Evolutionary conservation across 1,140 invertebrate species (phyloP).

Genomic region (Hyles euphorbiae): DNA sequence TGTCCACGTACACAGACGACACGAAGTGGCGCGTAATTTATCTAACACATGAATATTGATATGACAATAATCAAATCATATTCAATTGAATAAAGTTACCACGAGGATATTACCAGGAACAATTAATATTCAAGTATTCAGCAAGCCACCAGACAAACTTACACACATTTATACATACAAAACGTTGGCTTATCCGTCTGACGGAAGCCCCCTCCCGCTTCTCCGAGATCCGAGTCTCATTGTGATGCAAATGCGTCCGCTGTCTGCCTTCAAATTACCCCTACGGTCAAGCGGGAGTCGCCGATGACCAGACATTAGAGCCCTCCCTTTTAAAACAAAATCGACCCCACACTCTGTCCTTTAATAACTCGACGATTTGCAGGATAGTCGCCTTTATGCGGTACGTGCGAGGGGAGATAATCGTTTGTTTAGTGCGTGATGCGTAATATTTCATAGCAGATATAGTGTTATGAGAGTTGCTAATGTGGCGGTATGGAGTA

Average conservation of each 20-base stretch:
- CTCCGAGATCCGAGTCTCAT: conserved; percentile 57
- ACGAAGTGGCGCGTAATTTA: conserved; percentile 3
- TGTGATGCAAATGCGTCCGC: conserved; percentile 69
- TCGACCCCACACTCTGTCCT: conserved; percentile 34
- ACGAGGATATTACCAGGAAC: conserved; percentile 26
- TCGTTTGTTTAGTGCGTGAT: conserved; percentile 12
- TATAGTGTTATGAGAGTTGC: conserved; percentile 60
- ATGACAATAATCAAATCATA: conserved; percentile 7
- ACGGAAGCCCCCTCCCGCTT: conserved; percentile 47
- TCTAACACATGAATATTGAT: conserved; percentile 8
- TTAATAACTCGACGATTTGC: conserved; percentile 14
- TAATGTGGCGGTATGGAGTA: conserved; percentile 55
- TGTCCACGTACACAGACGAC: conserved; percentile 1
- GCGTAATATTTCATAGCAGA: conserved; percentile 55
- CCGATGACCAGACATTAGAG: conserved; percentile 62
- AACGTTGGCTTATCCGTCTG: conserved; percentile 47
- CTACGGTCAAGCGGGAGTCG: conserved; percentile 59
- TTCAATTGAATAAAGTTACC: conserved; percentile 10
- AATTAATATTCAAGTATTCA: conserved; percentile 46
- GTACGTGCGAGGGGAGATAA: conserved; percentile 10
- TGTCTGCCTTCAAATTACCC: conserved; percentile 72
- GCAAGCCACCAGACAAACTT: conserved; percentile 31
- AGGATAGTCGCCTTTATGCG: conserved; percentile 37
- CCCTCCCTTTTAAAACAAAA: conserved; percentile 63
- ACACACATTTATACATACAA: conserved; percentile 43